Percentiles rank a stretch among this genome's conserved stretches.
These are phyloP conservation scores for Pungitius pungitius DNA, from an alignment of 2,113 vertebrate genomes.

Conservation along the genomic window DNA sequence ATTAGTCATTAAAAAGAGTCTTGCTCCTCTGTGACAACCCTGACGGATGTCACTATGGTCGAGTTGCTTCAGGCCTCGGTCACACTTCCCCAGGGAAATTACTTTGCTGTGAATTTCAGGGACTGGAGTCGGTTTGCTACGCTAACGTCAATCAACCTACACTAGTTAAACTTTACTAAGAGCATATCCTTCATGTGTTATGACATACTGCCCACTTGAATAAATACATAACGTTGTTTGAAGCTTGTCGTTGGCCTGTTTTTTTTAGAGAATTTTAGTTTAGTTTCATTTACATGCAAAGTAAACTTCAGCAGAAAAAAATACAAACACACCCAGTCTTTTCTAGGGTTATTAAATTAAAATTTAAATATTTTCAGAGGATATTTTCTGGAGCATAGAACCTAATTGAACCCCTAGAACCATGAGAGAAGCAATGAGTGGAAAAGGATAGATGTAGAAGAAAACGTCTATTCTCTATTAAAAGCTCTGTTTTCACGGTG, in stretches of 20 bases:
- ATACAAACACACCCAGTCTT: background rate
- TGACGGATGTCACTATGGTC: slow-evolving; percentile 70
- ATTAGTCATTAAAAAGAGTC: slow-evolving; percentile 52
- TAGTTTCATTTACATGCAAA: slow-evolving; percentile 3
- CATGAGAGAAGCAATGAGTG: background rate
- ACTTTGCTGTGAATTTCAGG: slow-evolving; percentile 66
- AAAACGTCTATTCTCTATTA: background rate
- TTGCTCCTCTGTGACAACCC: slow-evolving; percentile 49
- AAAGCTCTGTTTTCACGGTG: background rate
- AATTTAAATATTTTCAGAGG: background rate
- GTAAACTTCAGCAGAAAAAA: background rate
- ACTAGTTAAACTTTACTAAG: slow-evolving; percentile 29
- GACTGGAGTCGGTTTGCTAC: slow-evolving; percentile 43
- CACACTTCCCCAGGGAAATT: slow-evolving; percentile 65
- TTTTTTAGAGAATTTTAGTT: slow-evolving; percentile 12
- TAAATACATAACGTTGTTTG: slow-evolving; percentile 16
- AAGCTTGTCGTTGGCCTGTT: background rate
- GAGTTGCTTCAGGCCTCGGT: slow-evolving; percentile 51
- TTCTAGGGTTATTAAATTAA: background rate
- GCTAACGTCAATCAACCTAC: slow-evolving; percentile 45
- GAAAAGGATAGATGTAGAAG: background rate
- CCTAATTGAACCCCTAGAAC: background rate
- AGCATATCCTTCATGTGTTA: slow-evolving; percentile 29
- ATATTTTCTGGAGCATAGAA: background rate
- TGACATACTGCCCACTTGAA: slow-evolving; percentile 29